phyloP scores from a whole-genome alignment of 2,888 invertebrate species.

The Lycophotia porphyrea region DNA sequence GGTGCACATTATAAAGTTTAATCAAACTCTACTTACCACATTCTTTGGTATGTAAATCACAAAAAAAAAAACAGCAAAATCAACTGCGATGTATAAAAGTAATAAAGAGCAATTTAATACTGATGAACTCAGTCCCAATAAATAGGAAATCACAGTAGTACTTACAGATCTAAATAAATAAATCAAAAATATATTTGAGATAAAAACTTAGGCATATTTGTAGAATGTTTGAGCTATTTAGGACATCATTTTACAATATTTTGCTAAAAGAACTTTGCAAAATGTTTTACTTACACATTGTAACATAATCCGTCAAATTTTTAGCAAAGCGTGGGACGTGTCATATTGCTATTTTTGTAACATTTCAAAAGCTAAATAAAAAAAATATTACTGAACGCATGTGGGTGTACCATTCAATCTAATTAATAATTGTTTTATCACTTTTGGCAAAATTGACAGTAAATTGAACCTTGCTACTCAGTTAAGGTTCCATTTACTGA shows the following conservation, averaged over 20 bases:
- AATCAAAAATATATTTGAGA: constrained; percentile 54
- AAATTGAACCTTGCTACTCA: background rate
- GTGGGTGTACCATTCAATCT: background rate
- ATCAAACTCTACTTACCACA: constrained; percentile 20
- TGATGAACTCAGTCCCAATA: constrained; percentile 46
- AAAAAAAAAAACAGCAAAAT: background rate
- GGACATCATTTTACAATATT: background rate
- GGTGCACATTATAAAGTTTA: constrained; percentile 28
- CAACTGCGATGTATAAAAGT: background rate
- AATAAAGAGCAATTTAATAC: constrained; percentile 38
- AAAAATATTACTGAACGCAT: background rate
- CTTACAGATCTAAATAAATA: constrained; percentile 50
- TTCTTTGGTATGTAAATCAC: constrained; percentile 26
- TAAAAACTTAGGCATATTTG: constrained; percentile 46
- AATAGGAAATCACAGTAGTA: constrained; percentile 54
- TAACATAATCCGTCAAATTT: background rate
- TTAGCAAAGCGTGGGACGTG: background rate
- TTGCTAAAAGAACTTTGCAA: background rate
- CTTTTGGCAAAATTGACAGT: background rate
- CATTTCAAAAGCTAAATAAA: background rate
- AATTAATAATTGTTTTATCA: background rate
- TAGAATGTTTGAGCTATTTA: constrained; percentile 29
- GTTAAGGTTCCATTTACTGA: background rate
- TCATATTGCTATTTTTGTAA: background rate
- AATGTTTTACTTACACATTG: constrained; percentile 28